A percentile compares a stretch with the other conserved stretches of the same genome.
Conservation (phyloP, 2,888 invertebrate species). For the Rhorus exstirpatorius region DNA sequence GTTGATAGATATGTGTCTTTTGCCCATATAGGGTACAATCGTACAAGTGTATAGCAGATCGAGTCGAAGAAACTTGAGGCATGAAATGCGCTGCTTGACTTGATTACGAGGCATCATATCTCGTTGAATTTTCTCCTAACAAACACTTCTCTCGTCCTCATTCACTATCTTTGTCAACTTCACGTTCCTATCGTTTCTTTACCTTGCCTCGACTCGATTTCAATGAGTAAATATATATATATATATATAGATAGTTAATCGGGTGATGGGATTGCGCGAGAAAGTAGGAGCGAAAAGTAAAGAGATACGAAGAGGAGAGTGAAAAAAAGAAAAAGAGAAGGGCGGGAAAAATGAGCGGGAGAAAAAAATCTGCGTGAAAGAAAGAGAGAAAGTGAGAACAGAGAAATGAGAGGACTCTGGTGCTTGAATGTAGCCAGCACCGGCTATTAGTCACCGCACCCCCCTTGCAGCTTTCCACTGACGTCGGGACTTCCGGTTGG, state of each 20-base stretch:
- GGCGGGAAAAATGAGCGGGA: constrained; percentile 45
- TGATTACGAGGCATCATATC: constrained; percentile 51
- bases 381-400: constrained; percentile 43
- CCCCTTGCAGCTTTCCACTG: constrained; percentile 65
- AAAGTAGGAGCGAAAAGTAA: constrained; percentile 46
- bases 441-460: constrained; percentile 79
- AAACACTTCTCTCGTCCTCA: too few species aligned
- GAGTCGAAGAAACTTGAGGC: constrained; percentile 32
- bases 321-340: constrained; percentile 30
- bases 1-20: too few species aligned
- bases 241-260: constrained; percentile 37
- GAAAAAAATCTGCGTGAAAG: constrained; percentile 39
- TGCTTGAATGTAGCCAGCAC: constrained; percentile 74
- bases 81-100: constrained; percentile 41
- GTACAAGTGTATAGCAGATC: constrained; percentile 3
- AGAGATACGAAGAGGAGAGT: constrained; percentile 36
- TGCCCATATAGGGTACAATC: too few species aligned
- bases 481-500: constrained; percentile 70
- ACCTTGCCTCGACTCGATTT: too few species aligned
- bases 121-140: constrained; percentile 16
- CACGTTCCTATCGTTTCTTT: too few species aligned
- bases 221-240: too few species aligned
- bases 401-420: constrained; percentile 73
- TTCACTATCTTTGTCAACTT: too few species aligned
- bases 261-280: constrained; percentile 40